Base-by-base conservation (phyloP, 2,113 vertebrate genomes). In the Miniopterus natalensis region DNA sequence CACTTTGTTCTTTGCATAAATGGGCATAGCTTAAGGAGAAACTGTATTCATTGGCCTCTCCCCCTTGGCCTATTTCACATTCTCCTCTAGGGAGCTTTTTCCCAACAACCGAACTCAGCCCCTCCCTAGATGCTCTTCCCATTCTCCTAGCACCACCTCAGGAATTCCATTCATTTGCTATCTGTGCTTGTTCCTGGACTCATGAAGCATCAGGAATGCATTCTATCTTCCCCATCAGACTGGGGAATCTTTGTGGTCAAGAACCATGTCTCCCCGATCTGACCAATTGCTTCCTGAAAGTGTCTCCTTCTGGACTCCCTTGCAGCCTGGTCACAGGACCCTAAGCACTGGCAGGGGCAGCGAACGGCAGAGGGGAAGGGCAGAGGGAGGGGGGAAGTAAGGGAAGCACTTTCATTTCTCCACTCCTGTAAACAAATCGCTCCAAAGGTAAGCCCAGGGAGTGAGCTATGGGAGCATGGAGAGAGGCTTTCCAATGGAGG, bases 231-330 rank as follows among this genome's bases (percentile, higher is more conserved):
- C 45, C n/a, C 6, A 40, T 49, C 63, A 74, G 66, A 42, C 92
- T 65, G 86, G 83, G 88, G 78, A 74, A 59, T 65, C 92, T 89
- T 74, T 75, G 87, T 90, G 94, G 87, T 89, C 70, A 73, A 68
- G 93, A 86, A 45, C 63, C 20, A 40, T 11, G 25, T 29, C 68
- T 91, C 88, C n/a, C 45, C 49, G 45, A 9, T 63, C 63, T 55
- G 71, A 55, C 79, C 25, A 71, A n/a, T 51, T 15, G 45, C 63
- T 81, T 21, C 84, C 49, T 84, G 73, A 55, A 68, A 61, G 27
- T 4, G 47, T 84, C 27, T 45, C 45, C 53, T 59, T 66, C 51
- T 29, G 71, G 74, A 66, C 31, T 25, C 4, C 9, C 47, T 75
- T 73, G 14, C 59, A 80, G 88, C 3, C 77, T 5, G 29, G 71